Percentiles rank a stretch among this genome's conserved stretches.
phyloP scores from a whole-genome alignment of 1,140 invertebrate genomes.

The Oscheius sp. region DNA sequence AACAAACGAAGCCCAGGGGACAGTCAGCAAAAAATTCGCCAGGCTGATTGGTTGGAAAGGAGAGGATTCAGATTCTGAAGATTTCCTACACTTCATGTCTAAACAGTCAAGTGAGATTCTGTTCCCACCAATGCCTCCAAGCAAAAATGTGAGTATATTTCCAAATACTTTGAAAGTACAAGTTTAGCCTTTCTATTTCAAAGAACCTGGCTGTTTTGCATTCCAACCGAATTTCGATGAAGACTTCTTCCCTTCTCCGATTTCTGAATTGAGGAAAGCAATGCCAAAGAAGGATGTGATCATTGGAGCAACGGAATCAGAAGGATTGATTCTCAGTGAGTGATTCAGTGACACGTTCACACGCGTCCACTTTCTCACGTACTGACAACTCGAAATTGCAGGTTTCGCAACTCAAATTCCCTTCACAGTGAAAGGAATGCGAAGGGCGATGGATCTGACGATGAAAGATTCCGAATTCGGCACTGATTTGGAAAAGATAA shows the following conservation, averaged over 20 bases:
- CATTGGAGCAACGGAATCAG: constrained; percentile 26
- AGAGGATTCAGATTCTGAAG: constrained; percentile 5
- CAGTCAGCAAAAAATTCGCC: not conserved
- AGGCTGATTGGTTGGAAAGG: constrained; percentile 16
- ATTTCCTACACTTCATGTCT: constrained; percentile 26
- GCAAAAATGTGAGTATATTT: too few species aligned
- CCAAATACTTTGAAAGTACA: too few species aligned
- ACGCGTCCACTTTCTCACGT: too few species aligned
- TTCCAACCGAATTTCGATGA: constrained; percentile 37
- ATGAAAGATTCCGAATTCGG: constrained; percentile 5
- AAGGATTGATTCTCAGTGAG: constrained; percentile 44
- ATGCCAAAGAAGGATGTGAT: constrained; percentile 31
- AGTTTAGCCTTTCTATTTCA: not conserved
- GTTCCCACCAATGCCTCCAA: not conserved
- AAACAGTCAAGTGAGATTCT: not conserved
- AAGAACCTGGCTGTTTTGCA: constrained; percentile 1
- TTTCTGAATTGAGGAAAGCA: constrained; percentile 29
- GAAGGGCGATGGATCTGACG: constrained; percentile 4
- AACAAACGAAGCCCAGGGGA: constrained; percentile 2
- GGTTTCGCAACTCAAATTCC: too few species aligned
- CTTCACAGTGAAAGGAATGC: not conserved
- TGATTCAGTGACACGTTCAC: too few species aligned
- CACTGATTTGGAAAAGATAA: constrained; percentile 4
- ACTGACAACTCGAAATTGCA: too few species aligned
- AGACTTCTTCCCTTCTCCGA: constrained; percentile 36